These are phyloP conservation scores for Cheilosia urbana DNA, from an alignment of 2,888 invertebrate genomes.

Conservation along the genomic window DNA sequence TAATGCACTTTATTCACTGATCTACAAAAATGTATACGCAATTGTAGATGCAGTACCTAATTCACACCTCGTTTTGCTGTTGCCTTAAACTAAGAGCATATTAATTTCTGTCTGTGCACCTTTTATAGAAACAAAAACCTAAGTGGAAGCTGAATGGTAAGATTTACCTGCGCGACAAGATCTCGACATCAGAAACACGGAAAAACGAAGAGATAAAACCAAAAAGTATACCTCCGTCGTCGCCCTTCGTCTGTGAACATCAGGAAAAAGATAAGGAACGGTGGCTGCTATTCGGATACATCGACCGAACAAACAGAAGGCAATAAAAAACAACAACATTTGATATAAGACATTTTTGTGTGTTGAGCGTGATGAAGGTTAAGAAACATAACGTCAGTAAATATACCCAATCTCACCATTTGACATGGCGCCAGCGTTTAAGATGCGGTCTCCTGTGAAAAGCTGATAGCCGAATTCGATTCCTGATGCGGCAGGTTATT, in stretches of 20 bases:
- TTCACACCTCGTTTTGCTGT: conserved; percentile 18
- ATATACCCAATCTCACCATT: conserved; percentile 82
- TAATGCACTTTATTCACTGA: neutral
- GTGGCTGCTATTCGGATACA: conserved; percentile 73
- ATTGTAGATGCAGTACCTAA: conserved; percentile 15
- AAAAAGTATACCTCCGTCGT: conserved; percentile 46
- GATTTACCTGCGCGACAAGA: conserved; percentile 67
- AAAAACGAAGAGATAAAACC: conserved; percentile 62
- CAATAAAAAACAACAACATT: conserved; percentile 74
- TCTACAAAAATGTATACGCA: neutral
- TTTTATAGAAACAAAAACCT: conserved; percentile 35
- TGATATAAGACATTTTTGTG: conserved; percentile 73
- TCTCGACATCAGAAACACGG: conserved; percentile 61
- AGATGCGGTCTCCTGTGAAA: conserved; percentile 84
- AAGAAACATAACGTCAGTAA: conserved; percentile 74
- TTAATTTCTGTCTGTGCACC: conserved; percentile 49
- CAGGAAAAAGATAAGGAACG: conserved; percentile 70
- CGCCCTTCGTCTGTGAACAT: conserved; percentile 66
- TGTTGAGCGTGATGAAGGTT: conserved; percentile 75
- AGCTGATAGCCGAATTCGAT: conserved; percentile 80
- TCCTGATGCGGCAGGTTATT: conserved; percentile 71
- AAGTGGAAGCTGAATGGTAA: conserved; percentile 61
- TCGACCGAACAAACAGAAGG: conserved; percentile 71
- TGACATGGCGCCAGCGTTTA: conserved; percentile 84
- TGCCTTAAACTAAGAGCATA: conserved; percentile 38